Conservation (phyloP, 2,113 vertebrate genomes). For the Odocoileus virginianus region DNA sequence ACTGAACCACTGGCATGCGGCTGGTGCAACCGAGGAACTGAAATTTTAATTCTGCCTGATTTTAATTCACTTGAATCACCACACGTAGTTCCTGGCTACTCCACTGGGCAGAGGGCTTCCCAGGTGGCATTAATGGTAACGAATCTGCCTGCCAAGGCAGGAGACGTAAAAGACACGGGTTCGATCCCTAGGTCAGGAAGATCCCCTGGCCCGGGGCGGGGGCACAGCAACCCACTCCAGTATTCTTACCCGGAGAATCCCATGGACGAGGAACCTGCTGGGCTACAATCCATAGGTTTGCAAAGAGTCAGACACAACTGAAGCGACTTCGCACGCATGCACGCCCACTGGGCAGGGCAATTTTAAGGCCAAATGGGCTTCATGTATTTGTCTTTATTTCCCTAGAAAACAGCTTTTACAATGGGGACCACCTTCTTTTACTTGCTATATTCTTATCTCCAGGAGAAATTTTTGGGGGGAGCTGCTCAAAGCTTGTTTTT, state of each 20-base stretch:
- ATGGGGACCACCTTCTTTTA: background rate
- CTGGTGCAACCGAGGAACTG: background rate
- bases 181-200: background rate
- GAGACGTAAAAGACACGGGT: background rate
- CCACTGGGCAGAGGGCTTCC: background rate
- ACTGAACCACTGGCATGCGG: background rate
- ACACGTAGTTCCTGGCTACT: rapidly evolving
- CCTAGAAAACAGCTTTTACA: background rate
- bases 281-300: background rate
- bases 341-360: too few species aligned
- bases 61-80: background rate
- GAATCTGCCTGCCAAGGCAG: background rate
- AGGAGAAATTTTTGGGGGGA: background rate
- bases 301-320: background rate
- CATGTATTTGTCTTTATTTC: background rate
- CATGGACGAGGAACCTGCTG: background rate
- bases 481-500: background rate
- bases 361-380: background rate
- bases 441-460: background rate
- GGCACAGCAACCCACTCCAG: background rate
- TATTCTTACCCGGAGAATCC: background rate
- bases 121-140: background rate
- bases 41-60: background rate
- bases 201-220: rapidly evolving
- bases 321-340: background rate